Evolutionary conservation across 1,140 invertebrate species (phyloP).

Genomic region (Lordiphosa collinella): DNA sequence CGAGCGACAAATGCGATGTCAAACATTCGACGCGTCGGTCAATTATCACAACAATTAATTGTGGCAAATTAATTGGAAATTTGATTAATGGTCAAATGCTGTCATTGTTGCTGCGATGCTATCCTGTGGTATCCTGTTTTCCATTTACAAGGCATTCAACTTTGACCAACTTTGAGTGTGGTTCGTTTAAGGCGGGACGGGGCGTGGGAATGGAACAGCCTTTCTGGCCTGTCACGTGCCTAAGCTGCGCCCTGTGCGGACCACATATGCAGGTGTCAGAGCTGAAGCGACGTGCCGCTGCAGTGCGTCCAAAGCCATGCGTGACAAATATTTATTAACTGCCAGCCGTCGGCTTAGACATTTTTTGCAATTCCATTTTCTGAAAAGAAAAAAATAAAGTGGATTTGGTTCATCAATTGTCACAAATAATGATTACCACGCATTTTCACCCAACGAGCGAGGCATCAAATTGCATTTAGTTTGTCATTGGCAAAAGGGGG

Average conservation of each 20-base stretch:
- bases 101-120: constrained; percentile 12
- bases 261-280: constrained; percentile 47
- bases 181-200: constrained; percentile 14
- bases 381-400: constrained; percentile 45
- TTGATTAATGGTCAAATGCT: constrained; percentile 63
- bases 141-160: constrained; percentile 56
- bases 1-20: not conserved
- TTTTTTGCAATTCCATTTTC: constrained; percentile 30
- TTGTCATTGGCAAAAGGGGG: constrained; percentile 42
- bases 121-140: constrained; percentile 30
- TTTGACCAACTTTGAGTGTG: constrained; percentile 46
- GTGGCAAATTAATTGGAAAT: constrained; percentile 73
- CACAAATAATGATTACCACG: constrained; percentile 76
- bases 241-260: constrained; percentile 31
- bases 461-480: constrained; percentile 74
- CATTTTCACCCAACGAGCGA: constrained; percentile 46
- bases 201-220: constrained; percentile 51
- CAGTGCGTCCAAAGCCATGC: constrained; percentile 51
- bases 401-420: constrained; percentile 66
- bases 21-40: constrained; percentile 6
- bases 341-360: constrained; percentile 43
- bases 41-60: constrained; percentile 71
- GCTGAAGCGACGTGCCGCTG: constrained; percentile 19
- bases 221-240: constrained; percentile 55
- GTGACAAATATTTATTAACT: constrained; percentile 74